These are phyloP conservation scores for Molanna angustata DNA, from an alignment of 2,888 invertebrate species.

Conservation along the genomic window DNA sequence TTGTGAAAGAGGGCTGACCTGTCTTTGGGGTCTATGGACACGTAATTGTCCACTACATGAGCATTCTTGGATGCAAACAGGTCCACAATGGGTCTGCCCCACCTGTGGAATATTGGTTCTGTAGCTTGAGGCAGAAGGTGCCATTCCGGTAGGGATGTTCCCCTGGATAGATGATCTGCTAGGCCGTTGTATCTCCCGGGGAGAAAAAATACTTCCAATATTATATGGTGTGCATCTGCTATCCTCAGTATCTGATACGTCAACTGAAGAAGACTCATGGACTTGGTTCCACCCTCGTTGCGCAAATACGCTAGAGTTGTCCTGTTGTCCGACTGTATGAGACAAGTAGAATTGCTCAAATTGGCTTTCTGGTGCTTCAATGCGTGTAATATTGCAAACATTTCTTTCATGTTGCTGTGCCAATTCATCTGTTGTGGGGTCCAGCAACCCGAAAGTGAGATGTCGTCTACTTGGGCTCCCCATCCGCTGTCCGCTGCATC, in stretches of 20 bases:
- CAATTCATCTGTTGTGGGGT: slow-evolving; percentile 6
- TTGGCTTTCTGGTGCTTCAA: slow-evolving; percentile 3
- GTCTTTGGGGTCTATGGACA: slow-evolving; percentile 17
- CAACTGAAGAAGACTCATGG: not conserved
- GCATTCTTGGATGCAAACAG: slow-evolving; percentile 18
- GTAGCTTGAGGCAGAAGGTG: slow-evolving; percentile 4
- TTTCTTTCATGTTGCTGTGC: slow-evolving; percentile 5
- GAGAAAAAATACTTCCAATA: slow-evolving; percentile 10
- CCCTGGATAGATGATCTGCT: slow-evolving; percentile 18
- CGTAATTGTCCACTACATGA: slow-evolving; percentile 12
- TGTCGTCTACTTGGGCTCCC: slow-evolving; percentile 5
- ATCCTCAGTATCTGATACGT: slow-evolving; percentile 1
- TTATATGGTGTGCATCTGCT: not conserved
- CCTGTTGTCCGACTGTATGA: slow-evolving; percentile 33
- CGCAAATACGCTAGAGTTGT: slow-evolving; percentile 33
- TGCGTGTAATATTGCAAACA: not conserved
- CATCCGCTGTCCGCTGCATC: not conserved
- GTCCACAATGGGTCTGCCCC: slow-evolving; percentile 22
- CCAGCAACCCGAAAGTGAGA: slow-evolving; percentile 5
- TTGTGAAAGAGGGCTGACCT: slow-evolving; percentile 27
- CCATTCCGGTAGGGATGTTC: slow-evolving; percentile 15
- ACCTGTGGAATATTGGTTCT: slow-evolving; percentile 12
- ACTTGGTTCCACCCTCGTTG: slow-evolving; percentile 18
- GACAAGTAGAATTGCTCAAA: slow-evolving; percentile 11
- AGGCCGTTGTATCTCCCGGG: slow-evolving; percentile 21